Evolutionary conservation across 2,113 vertebrate genomes (phyloP).

Genomic region (Chunga burmeisteri): DNA sequence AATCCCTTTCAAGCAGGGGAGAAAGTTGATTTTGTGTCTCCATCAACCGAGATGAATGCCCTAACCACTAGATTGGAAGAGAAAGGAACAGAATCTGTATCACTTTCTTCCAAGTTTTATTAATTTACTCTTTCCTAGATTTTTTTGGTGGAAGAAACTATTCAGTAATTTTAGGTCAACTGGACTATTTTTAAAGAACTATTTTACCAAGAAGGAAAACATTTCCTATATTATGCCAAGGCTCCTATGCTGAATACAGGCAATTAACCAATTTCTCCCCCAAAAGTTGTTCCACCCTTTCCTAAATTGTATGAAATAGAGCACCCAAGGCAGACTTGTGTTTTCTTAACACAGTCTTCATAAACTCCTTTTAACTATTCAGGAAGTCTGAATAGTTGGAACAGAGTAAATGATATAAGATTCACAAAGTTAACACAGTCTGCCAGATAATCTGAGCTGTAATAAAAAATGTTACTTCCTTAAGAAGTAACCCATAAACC

Average conservation of each 20-base stretch:
- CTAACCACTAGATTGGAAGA: background rate
- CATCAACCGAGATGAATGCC: background rate
- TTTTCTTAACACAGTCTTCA: background rate
- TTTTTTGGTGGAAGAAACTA: background rate
- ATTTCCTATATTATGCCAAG: background rate
- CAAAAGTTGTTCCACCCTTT: rapidly evolving
- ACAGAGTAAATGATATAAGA: background rate
- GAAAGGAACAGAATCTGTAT: background rate
- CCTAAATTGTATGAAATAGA: background rate
- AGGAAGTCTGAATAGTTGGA: background rate
- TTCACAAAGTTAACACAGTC: background rate
- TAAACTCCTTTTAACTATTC: background rate
- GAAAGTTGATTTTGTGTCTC: constrained; percentile 24
- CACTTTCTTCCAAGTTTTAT: background rate
- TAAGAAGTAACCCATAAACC: background rate
- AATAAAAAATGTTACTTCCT: background rate
- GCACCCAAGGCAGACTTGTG: background rate
- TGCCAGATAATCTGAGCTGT: background rate
- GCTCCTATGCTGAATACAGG: background rate
- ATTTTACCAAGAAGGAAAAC: background rate
- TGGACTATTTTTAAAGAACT: background rate
- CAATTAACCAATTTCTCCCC: background rate
- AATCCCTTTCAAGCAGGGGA: background rate
- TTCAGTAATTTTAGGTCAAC: background rate
- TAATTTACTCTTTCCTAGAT: background rate